These are phyloP conservation scores for Orchesella cincta DNA, from an alignment of 1,140 invertebrate species.

Conservation along the genomic window DNA sequence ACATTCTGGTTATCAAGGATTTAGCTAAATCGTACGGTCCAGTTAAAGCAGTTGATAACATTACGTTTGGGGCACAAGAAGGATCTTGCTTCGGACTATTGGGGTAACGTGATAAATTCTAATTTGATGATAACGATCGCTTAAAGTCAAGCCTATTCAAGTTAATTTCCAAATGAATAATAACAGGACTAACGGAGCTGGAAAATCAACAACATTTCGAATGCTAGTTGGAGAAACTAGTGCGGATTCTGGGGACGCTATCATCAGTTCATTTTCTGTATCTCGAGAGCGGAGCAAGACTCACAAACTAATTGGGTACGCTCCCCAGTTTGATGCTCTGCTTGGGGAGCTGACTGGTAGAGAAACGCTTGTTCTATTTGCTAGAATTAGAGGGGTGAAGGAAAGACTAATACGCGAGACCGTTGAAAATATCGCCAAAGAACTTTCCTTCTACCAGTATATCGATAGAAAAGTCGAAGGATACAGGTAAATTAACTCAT, in stretches of 20 bases:
- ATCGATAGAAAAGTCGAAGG: conserved; percentile 56
- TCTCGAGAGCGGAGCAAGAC: not conserved
- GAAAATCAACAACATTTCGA: conserved; percentile 62
- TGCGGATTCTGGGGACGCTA: not conserved
- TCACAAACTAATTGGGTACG: conserved; percentile 57
- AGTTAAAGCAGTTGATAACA: conserved; percentile 56
- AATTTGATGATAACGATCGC: conserved; percentile 55
- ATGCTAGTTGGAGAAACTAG: conserved; percentile 69
- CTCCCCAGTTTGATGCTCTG: conserved; percentile 64
- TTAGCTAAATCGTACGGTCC: conserved; percentile 11
- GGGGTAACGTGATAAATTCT: conserved; percentile 70
- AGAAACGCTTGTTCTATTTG: conserved; percentile 75
- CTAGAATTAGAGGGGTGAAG: conserved; percentile 71
- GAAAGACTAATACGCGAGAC: conserved; percentile 52
- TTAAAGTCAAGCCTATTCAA: not conserved
- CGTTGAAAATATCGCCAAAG: conserved; percentile 54
- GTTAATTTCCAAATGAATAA: not conserved
- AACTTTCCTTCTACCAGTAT: conserved; percentile 55
- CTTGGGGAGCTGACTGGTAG: conserved; percentile 72
- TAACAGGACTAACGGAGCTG: conserved; percentile 12
- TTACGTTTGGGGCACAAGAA: conserved; percentile 56
- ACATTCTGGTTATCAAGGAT: not conserved
- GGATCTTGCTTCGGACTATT: conserved; percentile 70
- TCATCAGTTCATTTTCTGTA: not conserved
- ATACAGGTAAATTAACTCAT: conserved; percentile 54